Conservation (phyloP, 1,140 invertebrate genomes). For the Apis florea region DNA sequence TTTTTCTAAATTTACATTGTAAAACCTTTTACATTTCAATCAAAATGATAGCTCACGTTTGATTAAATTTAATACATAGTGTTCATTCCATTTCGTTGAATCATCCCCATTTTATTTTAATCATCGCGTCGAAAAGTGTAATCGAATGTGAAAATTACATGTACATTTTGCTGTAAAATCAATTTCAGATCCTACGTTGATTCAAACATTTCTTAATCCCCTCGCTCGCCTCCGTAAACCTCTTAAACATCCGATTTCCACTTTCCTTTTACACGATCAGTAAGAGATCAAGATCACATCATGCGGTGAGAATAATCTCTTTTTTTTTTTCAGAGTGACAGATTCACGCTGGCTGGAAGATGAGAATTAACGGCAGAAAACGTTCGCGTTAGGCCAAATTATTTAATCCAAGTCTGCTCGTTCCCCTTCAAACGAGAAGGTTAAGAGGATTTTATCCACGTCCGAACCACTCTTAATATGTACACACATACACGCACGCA, state of each 20-base stretch:
- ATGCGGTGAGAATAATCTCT: not conserved
- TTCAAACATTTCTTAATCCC: no score
- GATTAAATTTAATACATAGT: no score
- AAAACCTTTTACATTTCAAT: no score
- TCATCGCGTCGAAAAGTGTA: no score
- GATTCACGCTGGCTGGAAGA: slow-evolving; percentile 26
- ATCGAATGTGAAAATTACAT: no score
- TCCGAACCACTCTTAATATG: not conserved
- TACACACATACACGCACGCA: not conserved
- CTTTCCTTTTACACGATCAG: not conserved
- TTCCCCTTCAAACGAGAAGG: slow-evolving; percentile 7
- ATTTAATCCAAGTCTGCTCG: slow-evolving; percentile 29
- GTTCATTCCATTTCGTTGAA: no score
- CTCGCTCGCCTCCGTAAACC: not conserved
- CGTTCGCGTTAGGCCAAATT: slow-evolving; percentile 57
- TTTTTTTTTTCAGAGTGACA: slow-evolving; percentile 28
- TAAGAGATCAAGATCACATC: slow-evolving; percentile 7
- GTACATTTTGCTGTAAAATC: no score
- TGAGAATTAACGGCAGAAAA: slow-evolving; percentile 25
- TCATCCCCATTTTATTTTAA: no score
- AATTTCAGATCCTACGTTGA: no score
- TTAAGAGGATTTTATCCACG: not conserved
- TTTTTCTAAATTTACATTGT: no score
- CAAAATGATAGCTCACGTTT: no score
- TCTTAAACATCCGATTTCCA: not conserved